Evolutionary conservation across 2,888 invertebrate genomes (phyloP).

Genomic region (Crioceris asparagi): DNA sequence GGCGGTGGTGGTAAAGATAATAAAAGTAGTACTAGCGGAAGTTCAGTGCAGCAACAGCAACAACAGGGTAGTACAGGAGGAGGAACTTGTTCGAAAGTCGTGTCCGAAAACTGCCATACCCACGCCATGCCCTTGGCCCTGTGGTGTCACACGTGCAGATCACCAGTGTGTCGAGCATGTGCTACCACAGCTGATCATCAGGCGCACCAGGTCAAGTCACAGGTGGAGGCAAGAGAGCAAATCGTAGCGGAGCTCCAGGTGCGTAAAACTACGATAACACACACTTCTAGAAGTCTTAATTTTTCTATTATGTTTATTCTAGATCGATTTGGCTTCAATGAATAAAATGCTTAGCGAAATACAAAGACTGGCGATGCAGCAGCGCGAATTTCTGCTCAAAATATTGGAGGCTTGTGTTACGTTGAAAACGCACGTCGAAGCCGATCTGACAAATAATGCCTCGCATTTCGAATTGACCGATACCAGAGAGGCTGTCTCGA

Average conservation of each 20-base stretch:
- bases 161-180: constrained; percentile 55
- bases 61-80: constrained; percentile 3
- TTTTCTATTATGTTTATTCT: too few relatives aligned
- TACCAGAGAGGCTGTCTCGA: constrained; percentile 51
- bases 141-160: constrained; percentile 59
- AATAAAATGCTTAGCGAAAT: constrained; percentile 59
- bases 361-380: constrained; percentile 57
- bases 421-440: constrained; percentile 63
- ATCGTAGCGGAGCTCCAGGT: constrained; percentile 51
- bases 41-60: background rate
- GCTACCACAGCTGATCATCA: constrained; percentile 54
- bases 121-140: constrained; percentile 62
- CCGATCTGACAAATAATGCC: constrained; percentile 58
- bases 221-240: constrained; percentile 34
- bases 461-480: constrained; percentile 56
- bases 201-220: constrained; percentile 56
- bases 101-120: constrained; percentile 55
- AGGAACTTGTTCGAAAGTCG: constrained; percentile 24
- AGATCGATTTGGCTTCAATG: constrained; percentile 53
- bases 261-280: too few relatives aligned
- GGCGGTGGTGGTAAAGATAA: background rate
- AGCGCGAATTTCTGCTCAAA: constrained; percentile 60
- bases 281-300: too few relatives aligned
- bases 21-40: background rate
- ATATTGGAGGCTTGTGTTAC: constrained; percentile 64